Evolutionary conservation across 2,888 invertebrate species (phyloP), one percentile per base, ranked within the genome.

Genomic region (Nyleta sp.): DNA sequence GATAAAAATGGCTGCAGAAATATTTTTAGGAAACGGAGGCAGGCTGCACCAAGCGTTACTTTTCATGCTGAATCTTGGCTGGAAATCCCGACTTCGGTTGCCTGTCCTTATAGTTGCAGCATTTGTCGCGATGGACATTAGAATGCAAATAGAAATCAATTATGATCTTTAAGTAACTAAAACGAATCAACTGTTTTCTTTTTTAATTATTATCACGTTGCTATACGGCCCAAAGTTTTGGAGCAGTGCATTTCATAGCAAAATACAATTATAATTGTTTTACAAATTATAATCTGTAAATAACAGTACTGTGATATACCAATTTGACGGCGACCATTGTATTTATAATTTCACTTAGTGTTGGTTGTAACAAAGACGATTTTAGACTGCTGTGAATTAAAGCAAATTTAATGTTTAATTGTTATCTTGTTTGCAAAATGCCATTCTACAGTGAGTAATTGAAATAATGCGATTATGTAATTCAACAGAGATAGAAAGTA

Each of bases 51-150:
- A 91, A 78, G 90, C 92, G 11, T 91, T 95, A 76, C 87, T 95
- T 60, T 95, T 95, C 87, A 92, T 95, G 81, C 92, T 95, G 35
- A 93, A 94, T 80, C 91, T 95, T 81, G 95, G 95, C 1, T 95
- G 95, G 95, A 93, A 94, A 79, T 94, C 94, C 50, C 92, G 95
- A 40, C 91, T 94, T 75, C 92, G 94, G 53, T 91, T 95, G 53
- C 95, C 95, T 0, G 91, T 94, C 38, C 90, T 95, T 10, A 93
- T 95, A 50, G 92, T 94, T 8, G 92, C 94, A 8, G 93, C 93
- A 13, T 94, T 95, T 82, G 92, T 95, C 89, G 93, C 93, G 0
- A 92, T 95, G 90, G 94, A 95, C 83, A 92, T 94, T 31, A 92
- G 94, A 57, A 92, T 95, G 91, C 94, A 94, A 84, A 90, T 95